phyloP scores from a whole-genome alignment of 2,888 invertebrate species.

The Biston betularia region DNA sequence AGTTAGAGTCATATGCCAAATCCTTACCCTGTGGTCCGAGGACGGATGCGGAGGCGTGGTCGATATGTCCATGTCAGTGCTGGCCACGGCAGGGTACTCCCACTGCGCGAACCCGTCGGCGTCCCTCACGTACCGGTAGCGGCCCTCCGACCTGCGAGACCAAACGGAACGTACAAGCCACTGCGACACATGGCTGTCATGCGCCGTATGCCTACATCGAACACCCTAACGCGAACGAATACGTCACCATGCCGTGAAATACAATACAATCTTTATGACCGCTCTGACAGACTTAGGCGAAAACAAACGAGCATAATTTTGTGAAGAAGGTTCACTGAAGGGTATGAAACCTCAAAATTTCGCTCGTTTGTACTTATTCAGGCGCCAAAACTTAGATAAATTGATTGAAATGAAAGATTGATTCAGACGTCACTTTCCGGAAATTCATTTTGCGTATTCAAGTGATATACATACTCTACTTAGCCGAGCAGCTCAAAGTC shows the following conservation, averaged over 20 bases:
- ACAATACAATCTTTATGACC: neutral
- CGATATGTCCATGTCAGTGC: constrained; percentile 84
- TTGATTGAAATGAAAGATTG: too few species aligned
- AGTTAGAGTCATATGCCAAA: too few species aligned
- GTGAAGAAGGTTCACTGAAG: too few species aligned
- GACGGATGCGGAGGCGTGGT: constrained; percentile 79
- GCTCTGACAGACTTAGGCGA: neutral
- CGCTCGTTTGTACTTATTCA: too few species aligned
- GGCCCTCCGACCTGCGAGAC: constrained; percentile 83
- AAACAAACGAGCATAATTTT: neutral
- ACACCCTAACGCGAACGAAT: neutral
- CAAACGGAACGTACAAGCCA: constrained; percentile 57
- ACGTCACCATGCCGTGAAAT: too few species aligned
- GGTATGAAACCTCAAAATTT: too few species aligned
- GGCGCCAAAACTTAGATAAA: too few species aligned
- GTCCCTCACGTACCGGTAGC: constrained; percentile 87
- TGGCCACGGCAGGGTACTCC: constrained; percentile 84
- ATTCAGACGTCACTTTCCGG: too few species aligned
- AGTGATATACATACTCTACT: too few species aligned
- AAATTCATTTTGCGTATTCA: too few species aligned
- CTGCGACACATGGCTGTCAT: constrained; percentile 19
- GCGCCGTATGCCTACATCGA: constrained; percentile 10
- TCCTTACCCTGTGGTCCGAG: constrained; percentile 25
- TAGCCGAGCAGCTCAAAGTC: too few species aligned
- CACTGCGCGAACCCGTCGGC: constrained; percentile 86